Percentiles rank a stretch among this genome's conserved stretches.
Evolutionary conservation across 2,113 vertebrate genomes (phyloP).

Genomic region (Leucosticte australis): DNA sequence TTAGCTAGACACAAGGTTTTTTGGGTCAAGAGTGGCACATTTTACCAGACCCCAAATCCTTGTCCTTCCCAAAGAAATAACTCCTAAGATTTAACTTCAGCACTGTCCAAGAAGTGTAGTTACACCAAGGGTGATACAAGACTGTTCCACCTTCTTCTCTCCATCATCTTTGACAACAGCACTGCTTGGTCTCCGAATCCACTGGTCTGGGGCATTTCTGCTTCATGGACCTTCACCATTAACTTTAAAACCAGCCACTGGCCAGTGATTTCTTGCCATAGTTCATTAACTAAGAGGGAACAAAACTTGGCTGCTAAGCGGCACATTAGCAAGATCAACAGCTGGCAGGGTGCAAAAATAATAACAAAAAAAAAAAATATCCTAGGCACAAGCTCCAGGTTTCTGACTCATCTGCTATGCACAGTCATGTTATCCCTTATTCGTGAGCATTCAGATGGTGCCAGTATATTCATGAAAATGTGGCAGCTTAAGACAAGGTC

Average conservation of each 20-base stretch:
- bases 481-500: slow-evolving; percentile 55
- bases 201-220: not conserved
- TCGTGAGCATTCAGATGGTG: slow-evolving; percentile 49
- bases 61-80: not conserved
- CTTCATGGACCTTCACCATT: not conserved
- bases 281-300: slow-evolving; percentile 16
- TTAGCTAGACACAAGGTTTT: not conserved
- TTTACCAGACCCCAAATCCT: not conserved
- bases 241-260: not conserved
- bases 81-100: not conserved
- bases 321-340: slow-evolving; percentile 50
- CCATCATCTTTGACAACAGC: not conserved
- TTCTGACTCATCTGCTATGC: slow-evolving; percentile 52
- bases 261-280: not conserved
- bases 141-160: not conserved
- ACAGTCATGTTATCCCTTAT: slow-evolving; percentile 62
- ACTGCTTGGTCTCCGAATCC: not conserved
- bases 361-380: slow-evolving; percentile 44
- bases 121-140: not conserved
- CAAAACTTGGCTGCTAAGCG: not conserved
- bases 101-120: not conserved
- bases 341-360: slow-evolving; percentile 54
- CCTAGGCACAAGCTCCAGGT: slow-evolving; percentile 2
- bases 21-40: not conserved
- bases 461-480: slow-evolving; percentile 61